These are phyloP conservation scores for Cydia strobilella DNA, from an alignment of 1,140 invertebrate species.

Conservation along the genomic window DNA sequence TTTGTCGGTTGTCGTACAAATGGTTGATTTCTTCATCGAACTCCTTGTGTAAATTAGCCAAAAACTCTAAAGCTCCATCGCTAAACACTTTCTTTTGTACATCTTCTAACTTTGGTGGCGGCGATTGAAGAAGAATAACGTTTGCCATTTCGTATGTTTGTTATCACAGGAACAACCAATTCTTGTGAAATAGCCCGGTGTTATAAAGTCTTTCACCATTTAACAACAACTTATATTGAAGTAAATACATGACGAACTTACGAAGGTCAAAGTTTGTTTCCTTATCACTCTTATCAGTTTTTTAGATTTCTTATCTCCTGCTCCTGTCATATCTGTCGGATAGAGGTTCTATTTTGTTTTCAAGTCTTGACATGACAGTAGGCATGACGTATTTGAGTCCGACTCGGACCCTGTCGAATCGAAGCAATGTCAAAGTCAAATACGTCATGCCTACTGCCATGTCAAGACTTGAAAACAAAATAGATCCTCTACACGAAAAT, in stretches of 20 bases:
- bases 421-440: not conserved
- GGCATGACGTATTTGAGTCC: no score
- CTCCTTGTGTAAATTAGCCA: constrained; percentile 67
- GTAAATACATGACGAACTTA: constrained; percentile 16
- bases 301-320: not conserved
- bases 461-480: no score
- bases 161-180: not conserved
- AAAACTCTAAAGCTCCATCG: constrained; percentile 67
- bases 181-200: not conserved
- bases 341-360: no score
- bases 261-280: constrained; percentile 28
- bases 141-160: constrained; percentile 49
- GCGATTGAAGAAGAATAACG: constrained; percentile 68
- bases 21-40: constrained; percentile 75
- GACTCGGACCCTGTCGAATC: no score
- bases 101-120: constrained; percentile 76
- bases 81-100: constrained; percentile 75
- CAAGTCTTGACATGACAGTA: no score
- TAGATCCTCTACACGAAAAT: no score
- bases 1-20: constrained; percentile 67
- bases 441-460: no score
- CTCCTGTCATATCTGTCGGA: not conserved
- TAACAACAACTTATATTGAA: not conserved
- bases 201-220: not conserved
- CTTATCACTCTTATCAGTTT: constrained; percentile 3